These are phyloP conservation scores for Ophion ventricosus DNA, from an alignment of 2,888 invertebrate genomes.

Conservation along the genomic window DNA sequence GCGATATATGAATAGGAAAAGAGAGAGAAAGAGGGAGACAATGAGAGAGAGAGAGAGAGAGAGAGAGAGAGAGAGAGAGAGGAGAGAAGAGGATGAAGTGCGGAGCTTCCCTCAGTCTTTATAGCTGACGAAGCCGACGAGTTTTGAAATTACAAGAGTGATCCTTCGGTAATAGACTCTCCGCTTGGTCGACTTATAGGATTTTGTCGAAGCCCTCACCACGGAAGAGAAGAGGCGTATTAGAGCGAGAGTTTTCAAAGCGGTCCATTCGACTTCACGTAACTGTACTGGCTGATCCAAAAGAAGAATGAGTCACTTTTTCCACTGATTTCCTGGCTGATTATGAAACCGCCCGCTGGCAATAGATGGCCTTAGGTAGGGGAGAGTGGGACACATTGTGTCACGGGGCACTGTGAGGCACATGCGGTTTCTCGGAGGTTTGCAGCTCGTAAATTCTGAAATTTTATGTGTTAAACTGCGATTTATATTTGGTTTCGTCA, in stretches of 20 bases:
- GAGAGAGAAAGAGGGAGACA: too few species aligned
- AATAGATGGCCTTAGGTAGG: too few species aligned
- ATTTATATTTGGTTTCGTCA: too few species aligned
- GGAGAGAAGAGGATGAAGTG: conserved; percentile 53
- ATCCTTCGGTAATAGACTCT: conserved; percentile 79
- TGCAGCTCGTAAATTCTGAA: too few species aligned
- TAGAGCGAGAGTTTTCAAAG: conserved; percentile 51
- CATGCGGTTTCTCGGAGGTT: too few species aligned
- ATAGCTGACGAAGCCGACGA: conserved; percentile 68
- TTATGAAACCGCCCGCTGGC: too few species aligned
- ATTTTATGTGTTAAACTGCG: too few species aligned
- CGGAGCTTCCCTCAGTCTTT: conserved; percentile 33
- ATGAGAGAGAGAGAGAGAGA: conserved; percentile 13
- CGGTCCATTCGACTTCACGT: conserved; percentile 33
- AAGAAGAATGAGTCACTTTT: not conserved
- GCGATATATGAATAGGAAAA: conserved; percentile 5
- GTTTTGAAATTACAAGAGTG: conserved; percentile 79
- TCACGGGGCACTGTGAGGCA: too few species aligned
- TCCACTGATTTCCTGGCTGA: too few species aligned
- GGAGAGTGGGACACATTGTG: too few species aligned
- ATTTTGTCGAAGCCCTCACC: conserved; percentile 69
- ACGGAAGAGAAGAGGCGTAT: conserved; percentile 52
- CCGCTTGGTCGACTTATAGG: conserved; percentile 77
- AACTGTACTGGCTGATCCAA: not conserved
- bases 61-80: conserved; percentile 7